phyloP scores from a whole-genome alignment of 2,113 vertebrate genomes.

The Neopipo cinnamomea region DNA sequence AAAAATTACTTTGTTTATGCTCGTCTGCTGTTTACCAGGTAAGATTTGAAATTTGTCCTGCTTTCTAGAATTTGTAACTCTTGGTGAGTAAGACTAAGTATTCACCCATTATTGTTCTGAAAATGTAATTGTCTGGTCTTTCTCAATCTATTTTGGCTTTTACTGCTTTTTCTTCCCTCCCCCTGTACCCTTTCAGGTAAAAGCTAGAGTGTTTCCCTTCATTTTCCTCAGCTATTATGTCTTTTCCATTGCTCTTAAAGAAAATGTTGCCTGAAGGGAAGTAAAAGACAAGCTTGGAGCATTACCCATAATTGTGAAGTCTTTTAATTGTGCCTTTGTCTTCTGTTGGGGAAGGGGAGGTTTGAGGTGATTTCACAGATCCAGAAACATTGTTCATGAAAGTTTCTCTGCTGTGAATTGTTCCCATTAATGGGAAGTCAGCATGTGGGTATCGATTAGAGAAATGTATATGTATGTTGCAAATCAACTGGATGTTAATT shows the following conservation, averaged over 20 bases:
- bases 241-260: not conserved
- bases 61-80: not conserved
- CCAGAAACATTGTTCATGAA: not conserved
- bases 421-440: not conserved
- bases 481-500: not conserved
- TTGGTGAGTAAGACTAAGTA: not conserved
- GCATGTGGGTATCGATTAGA: not conserved
- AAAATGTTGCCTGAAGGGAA: not conserved
- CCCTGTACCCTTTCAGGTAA: not conserved
- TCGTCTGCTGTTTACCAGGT: not conserved
- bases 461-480: not conserved
- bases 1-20: not conserved
- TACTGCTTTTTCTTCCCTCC: not conserved
- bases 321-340: not conserved
- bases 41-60: not conserved
- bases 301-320: not conserved
- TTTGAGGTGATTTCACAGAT: not conserved
- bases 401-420: not conserved
- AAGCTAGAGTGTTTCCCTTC: not conserved
- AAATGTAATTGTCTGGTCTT: not conserved
- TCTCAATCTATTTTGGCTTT: not conserved
- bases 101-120: not conserved
- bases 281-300: not conserved
- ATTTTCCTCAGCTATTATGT: not conserved
- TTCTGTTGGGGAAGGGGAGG: not conserved